Evolutionary conservation across 35 echinoderm and acorn worm species (phyloP), one percentile per base, ranked within the genome.

Genomic region (Ophioderma brevispina): DNA sequence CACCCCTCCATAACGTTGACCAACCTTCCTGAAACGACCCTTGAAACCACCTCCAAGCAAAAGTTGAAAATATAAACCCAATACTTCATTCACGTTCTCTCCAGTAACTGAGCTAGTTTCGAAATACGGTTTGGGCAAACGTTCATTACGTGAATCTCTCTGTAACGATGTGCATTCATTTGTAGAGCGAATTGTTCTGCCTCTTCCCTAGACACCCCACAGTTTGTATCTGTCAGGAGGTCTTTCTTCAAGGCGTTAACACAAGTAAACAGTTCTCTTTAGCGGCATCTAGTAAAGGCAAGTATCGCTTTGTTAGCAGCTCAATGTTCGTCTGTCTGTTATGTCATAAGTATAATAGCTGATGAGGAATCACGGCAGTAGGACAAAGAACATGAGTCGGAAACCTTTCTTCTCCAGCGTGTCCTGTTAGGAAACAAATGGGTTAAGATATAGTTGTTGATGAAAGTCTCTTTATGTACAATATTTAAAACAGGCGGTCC

Each of bases 31-130:
- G n/a, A n/a, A n/a, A n/a, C n/a, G n/a, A n/a, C n/a, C n/a, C n/a
- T n/a, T n/a, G n/a, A n/a, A n/a, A n/a, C 15, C n/a, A 3, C 17
- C 59, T 70, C 10, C 59, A 8, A 70, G 95, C 75, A 18, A 99
- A 37, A 21, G 90, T 93, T 76, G 39, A 49, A 86, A 99, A 99
- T n/a, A 99, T 99, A 77, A 92, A 99, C 28, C 92, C 84, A 85
- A 99, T 30, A 99, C 97, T 28, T 99, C 46, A 14, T 93, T 79
- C n/a, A 99, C 97, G 46, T 94, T 94, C 21, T 92, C 78, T 14
- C 97, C 97, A 0, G 88, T 91, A 31, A 91, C 34, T 4, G 97
- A 90, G 64, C 97, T 99, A 0, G 97, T 99, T 85, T 99, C 97
- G 40, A 95, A 99, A 55, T 92, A 99, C 0, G 97, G 97, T 28